Base-by-base conservation (phyloP, 2,113 vertebrate species). In the Morone saxatilis region DNA sequence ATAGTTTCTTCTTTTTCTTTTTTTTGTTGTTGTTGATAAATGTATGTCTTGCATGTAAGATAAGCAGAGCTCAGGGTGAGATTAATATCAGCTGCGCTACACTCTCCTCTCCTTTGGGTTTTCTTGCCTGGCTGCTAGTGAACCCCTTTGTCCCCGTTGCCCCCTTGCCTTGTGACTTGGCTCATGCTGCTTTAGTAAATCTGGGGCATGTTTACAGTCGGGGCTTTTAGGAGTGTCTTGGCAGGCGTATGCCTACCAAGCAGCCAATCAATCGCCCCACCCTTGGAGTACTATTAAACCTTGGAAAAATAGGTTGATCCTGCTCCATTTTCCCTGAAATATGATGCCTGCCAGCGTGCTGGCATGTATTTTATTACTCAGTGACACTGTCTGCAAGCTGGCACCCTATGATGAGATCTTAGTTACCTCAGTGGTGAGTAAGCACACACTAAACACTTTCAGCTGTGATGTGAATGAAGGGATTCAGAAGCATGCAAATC, bases 141-240 rank as follows among this genome's bases (percentile, higher is more conserved):
- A 84, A 71, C 80, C 76, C 76, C 85, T 87, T 81, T 90, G 89
- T 89, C 86, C 93, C 84, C 31, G 5, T 74, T 90, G 78, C 84
- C 85, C 89, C 67, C 76, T 61, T 68, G 84, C 86, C 90, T 85
- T 90, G 90, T 93, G 91, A 92, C 86, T 91, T 86, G 84, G 88
- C 91, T 93, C 78, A 76, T 22, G 67, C 82, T 85, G 82, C 89
- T 71, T 74, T 77, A 89, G 91, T 88, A 86, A 90, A 91, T 93
- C 90, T 88, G 87, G 91, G 86, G 43, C 86, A 78, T 93, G 90
- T 93, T 93, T 92, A 92, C 84, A 76, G 85, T 87, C 62, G 8
- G 65, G 40, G 61, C 79, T 84, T 82, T 90, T 83, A 80, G 72
- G 66, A 90, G 87, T 47, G 77, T 78, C 71, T 85, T 90, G 89